Base-by-base conservation (phyloP, 1,140 invertebrate genomes). In the Chlorops oryzae region DNA sequence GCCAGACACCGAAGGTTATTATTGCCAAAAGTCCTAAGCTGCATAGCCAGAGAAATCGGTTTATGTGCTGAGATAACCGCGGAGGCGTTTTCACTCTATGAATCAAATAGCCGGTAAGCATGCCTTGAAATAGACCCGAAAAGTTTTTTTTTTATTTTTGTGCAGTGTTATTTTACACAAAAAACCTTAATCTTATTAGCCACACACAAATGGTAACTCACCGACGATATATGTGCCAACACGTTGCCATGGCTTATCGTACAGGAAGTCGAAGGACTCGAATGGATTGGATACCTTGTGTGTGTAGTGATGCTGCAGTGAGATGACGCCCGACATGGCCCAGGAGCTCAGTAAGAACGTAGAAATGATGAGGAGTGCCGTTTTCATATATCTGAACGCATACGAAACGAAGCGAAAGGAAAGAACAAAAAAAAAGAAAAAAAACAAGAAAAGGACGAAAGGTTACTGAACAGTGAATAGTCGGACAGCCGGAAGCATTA, bases 171-270 rank as follows among this genome's bases (percentile, higher is more conserved):
- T 32, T 32, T 15, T 35, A 4, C n/a, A 35, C 3, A 4, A 4
- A 3, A 15, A 4, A 35, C 3, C 13, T 13, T 5, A 35, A 35
- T 5, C 10, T 15, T 15, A 35, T 15, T 15, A 13, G 18, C n/a
- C n/a, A n/a, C n/a, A n/a, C n/a, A n/a, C n/a, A n/a, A 17, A 17
- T n/a, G 13, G 1, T n/a, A 17, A 58, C 74, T 74, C 61, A 80
- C 79, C 88, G 22, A 90, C 75, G 49, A 90, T 78, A 67, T 90
- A 90, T 5, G 87, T 83, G 5, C 87, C 87, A 7, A 88, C 81
- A 60, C 88, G 75, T 13, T 87, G 80, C 87, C 87, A 91, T 2
- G 87, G 87, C 62, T 90, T 90, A 69, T 90, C 87, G 62, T 91
- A 91, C 17, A 90, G 72, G 50, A 86, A 80, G 61, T 90, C 87